Conservation (phyloP, 1,140 invertebrate genomes). For the Bilobella aurantiaca region DNA sequence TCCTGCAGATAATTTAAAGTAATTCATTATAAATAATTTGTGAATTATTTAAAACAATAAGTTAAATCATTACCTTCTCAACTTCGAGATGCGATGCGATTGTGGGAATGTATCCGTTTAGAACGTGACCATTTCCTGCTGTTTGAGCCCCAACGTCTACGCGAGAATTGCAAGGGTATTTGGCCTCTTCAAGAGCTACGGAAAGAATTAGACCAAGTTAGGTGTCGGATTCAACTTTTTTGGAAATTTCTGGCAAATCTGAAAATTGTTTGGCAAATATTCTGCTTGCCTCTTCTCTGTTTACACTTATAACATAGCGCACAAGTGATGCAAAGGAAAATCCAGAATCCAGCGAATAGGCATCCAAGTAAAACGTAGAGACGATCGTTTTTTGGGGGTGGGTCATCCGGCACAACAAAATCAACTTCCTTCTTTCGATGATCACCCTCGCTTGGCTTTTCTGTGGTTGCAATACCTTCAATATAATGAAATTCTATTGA, state of each 20-base stretch:
- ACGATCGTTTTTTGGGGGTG: constrained; percentile 39
- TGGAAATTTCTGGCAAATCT: neutral
- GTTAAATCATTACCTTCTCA: constrained; percentile 26
- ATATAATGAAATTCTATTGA: constrained; percentile 1
- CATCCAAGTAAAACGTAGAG: constrained; percentile 51
- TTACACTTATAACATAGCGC: constrained; percentile 34
- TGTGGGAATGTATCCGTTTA: constrained; percentile 30
- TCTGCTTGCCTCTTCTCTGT: constrained; percentile 26
- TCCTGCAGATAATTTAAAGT: constrained; percentile 22
- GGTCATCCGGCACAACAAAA: constrained; percentile 28
- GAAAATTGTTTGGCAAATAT: neutral
- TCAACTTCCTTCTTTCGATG: constrained; percentile 23
- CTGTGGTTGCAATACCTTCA: constrained; percentile 20
- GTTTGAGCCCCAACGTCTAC: constrained; percentile 14
- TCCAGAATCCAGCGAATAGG: constrained; percentile 42
- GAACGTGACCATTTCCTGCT: constrained; percentile 12
- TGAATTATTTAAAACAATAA: neutral
- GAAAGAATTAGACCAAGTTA: neutral
- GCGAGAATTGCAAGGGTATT: constrained; percentile 28
- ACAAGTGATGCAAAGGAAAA: constrained; percentile 32
- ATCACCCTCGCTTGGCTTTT: constrained; percentile 37
- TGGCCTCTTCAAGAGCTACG: constrained; percentile 30
- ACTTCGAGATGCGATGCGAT: constrained; percentile 29
- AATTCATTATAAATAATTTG: constrained; percentile 3
- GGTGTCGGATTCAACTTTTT: neutral